A percentile compares a stretch with the other conserved stretches of the same genome.
phyloP scores from a whole-genome alignment of 2,888 invertebrate species.

The Cybosia mesomella region DNA sequence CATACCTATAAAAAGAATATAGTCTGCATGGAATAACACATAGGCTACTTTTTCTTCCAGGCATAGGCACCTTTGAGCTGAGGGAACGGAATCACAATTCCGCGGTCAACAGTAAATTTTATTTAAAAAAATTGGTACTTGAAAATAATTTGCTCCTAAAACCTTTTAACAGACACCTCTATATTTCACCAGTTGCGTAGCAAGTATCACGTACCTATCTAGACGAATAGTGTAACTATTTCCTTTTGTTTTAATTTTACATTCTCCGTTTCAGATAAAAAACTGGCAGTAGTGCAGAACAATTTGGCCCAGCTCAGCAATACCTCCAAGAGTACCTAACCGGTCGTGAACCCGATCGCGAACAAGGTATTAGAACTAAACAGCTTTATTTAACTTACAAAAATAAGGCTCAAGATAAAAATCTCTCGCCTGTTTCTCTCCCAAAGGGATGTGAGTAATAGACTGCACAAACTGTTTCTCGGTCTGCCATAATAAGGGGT shows the following conservation, averaged over 20 bases:
- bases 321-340: slow-evolving; percentile 65
- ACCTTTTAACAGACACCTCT: too few relatives aligned
- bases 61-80: too few relatives aligned
- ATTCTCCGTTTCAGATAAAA: slow-evolving; percentile 58
- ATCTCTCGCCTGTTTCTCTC: too few relatives aligned
- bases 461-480: neutral
- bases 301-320: slow-evolving; percentile 60
- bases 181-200: neutral
- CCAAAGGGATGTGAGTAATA: too few relatives aligned
- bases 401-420: slow-evolving; percentile 47
- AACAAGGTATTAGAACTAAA: slow-evolving; percentile 52
- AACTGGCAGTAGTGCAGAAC: slow-evolving; percentile 63
- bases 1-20: too few relatives aligned
- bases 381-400: slow-evolving; percentile 48
- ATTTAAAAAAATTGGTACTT: too few relatives aligned
- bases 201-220: neutral
- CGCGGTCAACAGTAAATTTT: too few relatives aligned
- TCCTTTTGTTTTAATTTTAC: slow-evolving; percentile 36
- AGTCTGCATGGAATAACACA: too few relatives aligned
- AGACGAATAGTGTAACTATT: neutral
- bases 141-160: too few relatives aligned
- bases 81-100: too few relatives aligned
- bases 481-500: neutral
- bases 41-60: too few relatives aligned
- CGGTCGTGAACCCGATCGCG: slow-evolving; percentile 62